phyloP scores from a whole-genome alignment of 2,113 vertebrate genomes.

The Halichoeres trimaculatus region DNA sequence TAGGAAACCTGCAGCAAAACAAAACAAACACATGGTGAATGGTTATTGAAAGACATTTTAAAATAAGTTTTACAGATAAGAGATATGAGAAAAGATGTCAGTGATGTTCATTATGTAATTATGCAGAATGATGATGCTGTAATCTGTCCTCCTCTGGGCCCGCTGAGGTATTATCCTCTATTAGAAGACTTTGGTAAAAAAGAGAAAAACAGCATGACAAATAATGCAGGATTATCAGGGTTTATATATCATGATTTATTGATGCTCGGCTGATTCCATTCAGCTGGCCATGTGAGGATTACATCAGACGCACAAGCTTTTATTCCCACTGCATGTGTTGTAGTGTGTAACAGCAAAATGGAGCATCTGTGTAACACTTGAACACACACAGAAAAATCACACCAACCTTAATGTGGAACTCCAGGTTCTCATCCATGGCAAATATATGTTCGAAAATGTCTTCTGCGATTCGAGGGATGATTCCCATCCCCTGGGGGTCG shows the following conservation, averaged over 20 bases:
- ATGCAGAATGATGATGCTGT: slow-evolving; percentile 21
- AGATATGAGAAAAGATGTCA: background rate
- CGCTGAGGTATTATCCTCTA: slow-evolving; percentile 37
- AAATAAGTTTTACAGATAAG: slow-evolving; percentile 10
- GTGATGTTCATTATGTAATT: slow-evolving; percentile 32
- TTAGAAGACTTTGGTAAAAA: slow-evolving; percentile 42
- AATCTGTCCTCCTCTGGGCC: slow-evolving; percentile 28
- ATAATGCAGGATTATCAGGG: slow-evolving; percentile 37
- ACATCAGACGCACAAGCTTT: slow-evolving; percentile 19
- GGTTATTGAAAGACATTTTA: background rate
- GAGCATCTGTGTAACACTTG: background rate
- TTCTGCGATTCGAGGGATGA: slow-evolving; percentile 93
- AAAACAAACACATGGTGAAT: background rate
- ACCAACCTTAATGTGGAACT: slow-evolving; percentile 94
- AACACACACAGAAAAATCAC: slow-evolving; percentile 12
- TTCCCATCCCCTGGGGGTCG: slow-evolving; percentile 91
- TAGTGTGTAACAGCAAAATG: background rate
- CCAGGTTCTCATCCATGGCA: slow-evolving; percentile 94
- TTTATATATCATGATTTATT: slow-evolving; percentile 60
- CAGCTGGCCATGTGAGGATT: slow-evolving; percentile 40
- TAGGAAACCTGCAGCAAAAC: slow-evolving; percentile 89
- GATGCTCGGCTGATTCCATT: slow-evolving; percentile 34
- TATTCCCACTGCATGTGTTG: slow-evolving; percentile 16
- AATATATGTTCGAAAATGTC: slow-evolving; percentile 97
- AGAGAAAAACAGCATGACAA: slow-evolving; percentile 21